Evolutionary conservation across 1,140 invertebrate species (phyloP).

Genomic region (Scaptodrosophila lebanonensis): DNA sequence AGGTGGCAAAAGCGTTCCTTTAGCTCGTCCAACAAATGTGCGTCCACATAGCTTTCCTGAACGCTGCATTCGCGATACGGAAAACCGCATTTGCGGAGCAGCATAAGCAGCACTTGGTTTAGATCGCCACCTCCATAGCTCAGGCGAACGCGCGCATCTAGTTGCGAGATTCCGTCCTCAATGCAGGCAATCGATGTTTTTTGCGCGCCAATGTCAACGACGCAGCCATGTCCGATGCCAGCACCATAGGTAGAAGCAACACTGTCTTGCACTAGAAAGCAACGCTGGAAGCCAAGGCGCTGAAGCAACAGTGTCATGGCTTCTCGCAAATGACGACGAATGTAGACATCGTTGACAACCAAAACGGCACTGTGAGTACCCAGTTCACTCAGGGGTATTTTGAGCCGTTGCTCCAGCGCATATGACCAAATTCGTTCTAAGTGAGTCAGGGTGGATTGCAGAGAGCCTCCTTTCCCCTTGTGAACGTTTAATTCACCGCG

Average conservation of each 20-base stretch:
- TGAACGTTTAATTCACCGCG: slow-evolving; percentile 93
- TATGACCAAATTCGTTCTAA: slow-evolving; percentile 92
- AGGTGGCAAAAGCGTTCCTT: slow-evolving; percentile 95
- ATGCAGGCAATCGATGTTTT: slow-evolving; percentile 97
- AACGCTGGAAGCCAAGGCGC: slow-evolving; percentile 92
- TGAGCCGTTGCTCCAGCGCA: slow-evolving; percentile 86
- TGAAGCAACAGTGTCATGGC: slow-evolving; percentile 88
- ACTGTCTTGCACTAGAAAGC: slow-evolving; percentile 90
- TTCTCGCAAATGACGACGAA: slow-evolving; percentile 90
- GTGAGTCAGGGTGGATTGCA: slow-evolving; percentile 89
- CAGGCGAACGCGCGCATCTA: slow-evolving; percentile 88
- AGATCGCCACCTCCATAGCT: slow-evolving; percentile 95
- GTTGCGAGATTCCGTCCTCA: slow-evolving; percentile 96
- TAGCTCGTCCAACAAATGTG: slow-evolving; percentile 86
- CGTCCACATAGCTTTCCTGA: slow-evolving; percentile 83
- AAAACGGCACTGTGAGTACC: slow-evolving; percentile 91
- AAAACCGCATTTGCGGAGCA: slow-evolving; percentile 92
- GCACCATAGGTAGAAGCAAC: slow-evolving; percentile 96
- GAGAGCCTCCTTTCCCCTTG: slow-evolving; percentile 87
- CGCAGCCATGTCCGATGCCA: slow-evolving; percentile 93
- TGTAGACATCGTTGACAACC: slow-evolving; percentile 94
- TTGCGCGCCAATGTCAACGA: slow-evolving; percentile 96
- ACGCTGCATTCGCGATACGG: slow-evolving; percentile 88
- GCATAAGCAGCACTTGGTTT: slow-evolving; percentile 89
- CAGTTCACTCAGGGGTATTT: slow-evolving; percentile 81